Conservation (phyloP, 1,140 invertebrate species). For the Drosophila persimilis region DNA sequence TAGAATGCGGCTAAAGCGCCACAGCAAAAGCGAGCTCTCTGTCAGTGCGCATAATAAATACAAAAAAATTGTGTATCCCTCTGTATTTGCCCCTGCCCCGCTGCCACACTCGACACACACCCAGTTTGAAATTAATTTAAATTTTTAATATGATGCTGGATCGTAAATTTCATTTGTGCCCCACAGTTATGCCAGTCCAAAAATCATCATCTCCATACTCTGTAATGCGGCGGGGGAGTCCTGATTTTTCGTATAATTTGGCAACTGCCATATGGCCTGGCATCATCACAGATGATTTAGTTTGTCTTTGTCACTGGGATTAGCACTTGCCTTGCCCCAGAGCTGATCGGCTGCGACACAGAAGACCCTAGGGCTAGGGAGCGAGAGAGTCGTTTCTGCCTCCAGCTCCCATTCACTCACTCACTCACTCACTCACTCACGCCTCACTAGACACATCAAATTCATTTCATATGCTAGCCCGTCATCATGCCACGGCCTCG, state of each 20-base stretch:
- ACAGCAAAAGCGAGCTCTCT: constrained; percentile 34
- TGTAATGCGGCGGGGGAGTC: constrained; percentile 1
- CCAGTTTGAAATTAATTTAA: constrained; percentile 74
- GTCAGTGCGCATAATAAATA: constrained; percentile 57
- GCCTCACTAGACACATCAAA: constrained; percentile 35
- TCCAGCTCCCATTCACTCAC: not conserved
- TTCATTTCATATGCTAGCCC: constrained; percentile 53
- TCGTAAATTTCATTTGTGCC: constrained; percentile 59
- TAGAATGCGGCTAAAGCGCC: constrained; percentile 20
- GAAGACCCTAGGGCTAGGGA: not conserved
- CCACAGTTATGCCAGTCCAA: constrained; percentile 8
- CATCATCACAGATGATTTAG: constrained; percentile 15
- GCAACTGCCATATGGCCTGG: no score
- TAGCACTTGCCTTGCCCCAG: not conserved
- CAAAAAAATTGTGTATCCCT: constrained; percentile 30
- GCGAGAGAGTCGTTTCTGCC: no score
- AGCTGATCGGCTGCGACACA: not conserved
- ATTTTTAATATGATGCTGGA: constrained; percentile 66
- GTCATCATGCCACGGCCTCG: constrained; percentile 3
- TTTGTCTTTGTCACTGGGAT: constrained; percentile 26
- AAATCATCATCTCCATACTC: constrained; percentile 26
- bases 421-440: constrained; percentile 8
- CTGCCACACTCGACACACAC: constrained; percentile 16
- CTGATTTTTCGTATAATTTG: not conserved
- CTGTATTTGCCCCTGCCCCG: constrained; percentile 1